Evolutionary conservation across 2,113 vertebrate species (phyloP).

Genomic region (Esox niger): DNA sequence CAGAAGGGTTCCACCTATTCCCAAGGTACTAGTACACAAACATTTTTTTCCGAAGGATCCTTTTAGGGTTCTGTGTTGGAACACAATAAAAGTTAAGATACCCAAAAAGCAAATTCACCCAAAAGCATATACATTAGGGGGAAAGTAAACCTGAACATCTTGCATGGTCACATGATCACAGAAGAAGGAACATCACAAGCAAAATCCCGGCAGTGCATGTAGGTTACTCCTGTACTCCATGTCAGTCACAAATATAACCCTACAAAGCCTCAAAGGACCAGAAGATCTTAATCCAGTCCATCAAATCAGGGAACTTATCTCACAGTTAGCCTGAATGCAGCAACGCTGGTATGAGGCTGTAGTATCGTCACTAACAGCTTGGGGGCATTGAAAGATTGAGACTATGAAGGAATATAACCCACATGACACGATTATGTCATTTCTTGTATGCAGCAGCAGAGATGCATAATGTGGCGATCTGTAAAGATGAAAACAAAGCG

Average conservation of each 20-base stretch:
- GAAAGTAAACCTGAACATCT: too few relatives aligned
- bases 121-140: too few relatives aligned
- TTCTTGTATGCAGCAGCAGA: conserved; percentile 32
- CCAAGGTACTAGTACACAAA: background rate
- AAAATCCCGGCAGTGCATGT: too few relatives aligned
- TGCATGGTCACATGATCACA: too few relatives aligned
- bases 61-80: too few relatives aligned
- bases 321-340: background rate
- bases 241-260: background rate
- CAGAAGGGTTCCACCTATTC: background rate
- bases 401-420: conserved; percentile 22
- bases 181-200: too few relatives aligned
- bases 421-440: conserved; percentile 58
- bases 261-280: background rate
- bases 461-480: conserved; percentile 52
- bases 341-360: background rate
- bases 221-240: background rate
- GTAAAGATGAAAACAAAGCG: conserved; percentile 56
- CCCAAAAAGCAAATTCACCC: too few relatives aligned
- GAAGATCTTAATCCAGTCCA: background rate
- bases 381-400: conserved; percentile 68
- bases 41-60: too few relatives aligned
- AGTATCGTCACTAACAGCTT: conserved; percentile 46
- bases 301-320: background rate
- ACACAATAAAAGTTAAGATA: too few relatives aligned